phyloP scores from a whole-genome alignment of 2,888 invertebrate genomes.

The Lithophane semibrunnea region DNA sequence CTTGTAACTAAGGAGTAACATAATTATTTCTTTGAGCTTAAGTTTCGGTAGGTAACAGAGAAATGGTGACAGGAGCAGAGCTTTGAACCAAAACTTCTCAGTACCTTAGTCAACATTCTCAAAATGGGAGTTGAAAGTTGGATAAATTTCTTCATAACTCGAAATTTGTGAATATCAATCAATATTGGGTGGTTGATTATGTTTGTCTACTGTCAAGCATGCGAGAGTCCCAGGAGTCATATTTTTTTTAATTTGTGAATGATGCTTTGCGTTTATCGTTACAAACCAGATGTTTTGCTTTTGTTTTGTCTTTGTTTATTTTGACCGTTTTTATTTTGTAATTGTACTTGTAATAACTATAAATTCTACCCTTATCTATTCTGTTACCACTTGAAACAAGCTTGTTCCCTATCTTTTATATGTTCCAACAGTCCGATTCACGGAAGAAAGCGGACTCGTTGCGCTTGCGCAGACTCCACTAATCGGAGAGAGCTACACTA shows the following conservation, averaged over 20 bases:
- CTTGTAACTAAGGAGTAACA: not conserved
- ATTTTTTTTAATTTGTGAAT: too few species aligned
- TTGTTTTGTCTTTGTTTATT: not conserved
- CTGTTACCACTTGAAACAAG: not conserved
- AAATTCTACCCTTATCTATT: not conserved
- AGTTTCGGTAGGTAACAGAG: not conserved
- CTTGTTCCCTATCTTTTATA: constrained; percentile 2
- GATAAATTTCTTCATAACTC: not conserved
- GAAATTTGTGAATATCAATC: not conserved
- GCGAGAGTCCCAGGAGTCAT: not conserved
- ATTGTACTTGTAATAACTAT: not conserved
- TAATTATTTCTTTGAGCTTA: not conserved
- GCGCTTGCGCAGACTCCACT: constrained; percentile 47
- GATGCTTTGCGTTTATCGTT: not conserved
- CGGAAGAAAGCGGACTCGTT: constrained; percentile 71
- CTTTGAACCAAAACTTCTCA: not conserved
- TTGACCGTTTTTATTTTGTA: not conserved
- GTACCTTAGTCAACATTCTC: not conserved
- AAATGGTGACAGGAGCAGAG: not conserved
- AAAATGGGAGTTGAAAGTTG: not conserved
- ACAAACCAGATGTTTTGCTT: not conserved
- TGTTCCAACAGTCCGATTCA: constrained; percentile 32
- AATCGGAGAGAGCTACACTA: constrained; percentile 64
- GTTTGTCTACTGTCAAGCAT: too few species aligned
- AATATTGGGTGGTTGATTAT: not conserved